Evolutionary conservation across 2,888 invertebrate species (phyloP).

Genomic region (Hermaeophaga mercurialis): DNA sequence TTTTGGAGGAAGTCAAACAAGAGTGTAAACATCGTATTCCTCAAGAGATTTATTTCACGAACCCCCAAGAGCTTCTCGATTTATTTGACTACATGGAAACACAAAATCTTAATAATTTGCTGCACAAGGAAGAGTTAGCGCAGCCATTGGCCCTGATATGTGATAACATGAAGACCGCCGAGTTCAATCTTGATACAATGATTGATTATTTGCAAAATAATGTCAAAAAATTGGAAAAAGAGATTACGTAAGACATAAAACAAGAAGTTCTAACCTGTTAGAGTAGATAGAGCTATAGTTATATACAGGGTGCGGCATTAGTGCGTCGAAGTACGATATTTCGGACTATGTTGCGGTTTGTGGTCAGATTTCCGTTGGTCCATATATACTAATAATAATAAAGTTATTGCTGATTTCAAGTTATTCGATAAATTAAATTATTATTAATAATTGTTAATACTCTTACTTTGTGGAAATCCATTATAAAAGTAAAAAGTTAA

Average conservation of each 20-base stretch:
- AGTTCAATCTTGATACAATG: conserved; percentile 53
- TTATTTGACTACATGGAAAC: conserved; percentile 66
- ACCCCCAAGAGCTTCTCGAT: conserved; percentile 62
- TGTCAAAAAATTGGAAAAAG: conserved; percentile 56
- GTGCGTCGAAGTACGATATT: too few relatives aligned
- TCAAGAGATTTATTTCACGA: conserved; percentile 63
- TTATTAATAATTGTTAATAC: too few relatives aligned
- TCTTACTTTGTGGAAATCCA: too few relatives aligned
- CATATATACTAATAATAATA: too few relatives aligned
- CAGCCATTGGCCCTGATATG: conserved; percentile 61
- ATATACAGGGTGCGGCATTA: too few relatives aligned
- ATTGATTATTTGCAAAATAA: conserved; percentile 54
- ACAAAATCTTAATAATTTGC: conserved; percentile 67
- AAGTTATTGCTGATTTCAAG: too few relatives aligned
- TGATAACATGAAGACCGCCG: conserved; percentile 58
- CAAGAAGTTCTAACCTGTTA: too few relatives aligned
- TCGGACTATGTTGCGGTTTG: too few relatives aligned
- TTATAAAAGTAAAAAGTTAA: too few relatives aligned
- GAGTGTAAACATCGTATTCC: conserved; percentile 57
- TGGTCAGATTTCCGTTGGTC: too few relatives aligned
- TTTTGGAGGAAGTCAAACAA: conserved; percentile 59
- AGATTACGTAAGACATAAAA: conserved; percentile 39
- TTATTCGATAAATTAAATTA: too few relatives aligned
- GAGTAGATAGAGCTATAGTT: too few relatives aligned
- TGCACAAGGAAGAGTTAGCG: conserved; percentile 62